Conservation (phyloP, 2,888 invertebrate species). For the Apamea sordens region DNA sequence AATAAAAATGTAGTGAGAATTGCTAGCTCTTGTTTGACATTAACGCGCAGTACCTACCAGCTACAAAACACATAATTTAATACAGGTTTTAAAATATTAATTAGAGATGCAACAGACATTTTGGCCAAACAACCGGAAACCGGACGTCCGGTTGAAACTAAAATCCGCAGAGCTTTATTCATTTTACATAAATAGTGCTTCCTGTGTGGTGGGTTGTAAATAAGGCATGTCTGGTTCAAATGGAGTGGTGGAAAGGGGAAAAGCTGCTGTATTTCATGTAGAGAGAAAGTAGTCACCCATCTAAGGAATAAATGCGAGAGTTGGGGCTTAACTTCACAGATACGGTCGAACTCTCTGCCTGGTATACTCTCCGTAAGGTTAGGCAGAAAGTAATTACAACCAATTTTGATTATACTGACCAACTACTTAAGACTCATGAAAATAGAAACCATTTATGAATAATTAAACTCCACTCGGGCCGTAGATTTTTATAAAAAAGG, state of each 20-base stretch:
- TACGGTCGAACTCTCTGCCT: not conserved
- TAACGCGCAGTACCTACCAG: not conserved
- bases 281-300: not conserved
- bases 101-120: conserved; percentile 53
- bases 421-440: conserved; percentile 5
- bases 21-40: not conserved
- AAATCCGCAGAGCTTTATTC: conserved; percentile 61
- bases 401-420: conserved; percentile 16
- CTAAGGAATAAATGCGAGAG: no score
- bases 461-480: conserved; percentile 57
- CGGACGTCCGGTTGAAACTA: conserved; percentile 64
- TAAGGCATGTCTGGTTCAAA: conserved; percentile 11
- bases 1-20: not conserved
- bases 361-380: not conserved
- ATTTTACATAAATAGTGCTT: conserved; percentile 59
- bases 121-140: conserved; percentile 48
- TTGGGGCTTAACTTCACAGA: not conserved
- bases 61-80: conserved; percentile 12
- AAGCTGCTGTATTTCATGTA: not conserved
- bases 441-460: conserved; percentile 47
- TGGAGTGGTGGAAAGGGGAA: not conserved
- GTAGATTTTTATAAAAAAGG: conserved; percentile 72
- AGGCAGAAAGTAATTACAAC: conserved; percentile 21
- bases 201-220: conserved; percentile 52
- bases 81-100: conserved; percentile 49